Conservation (phyloP, 2,888 invertebrate genomes). For the Homarus gammarus region DNA sequence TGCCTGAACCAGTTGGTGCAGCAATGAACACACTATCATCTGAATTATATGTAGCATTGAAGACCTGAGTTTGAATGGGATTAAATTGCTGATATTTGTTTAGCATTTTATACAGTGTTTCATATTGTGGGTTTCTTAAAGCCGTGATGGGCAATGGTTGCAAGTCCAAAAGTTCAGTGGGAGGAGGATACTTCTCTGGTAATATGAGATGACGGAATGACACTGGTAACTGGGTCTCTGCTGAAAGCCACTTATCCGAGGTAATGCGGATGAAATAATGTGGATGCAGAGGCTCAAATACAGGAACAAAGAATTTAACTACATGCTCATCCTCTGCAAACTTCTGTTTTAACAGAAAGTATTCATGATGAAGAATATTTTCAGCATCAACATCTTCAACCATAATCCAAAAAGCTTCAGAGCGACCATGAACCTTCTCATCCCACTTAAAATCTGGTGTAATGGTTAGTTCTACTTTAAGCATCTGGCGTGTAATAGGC, state of each 20-base stretch:
- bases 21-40: slow-evolving; percentile 99
- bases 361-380: slow-evolving; percentile 94
- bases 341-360: slow-evolving; percentile 95
- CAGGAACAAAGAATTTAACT: slow-evolving; percentile 98
- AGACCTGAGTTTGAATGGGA: slow-evolving; percentile 99
- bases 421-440: slow-evolving; percentile 89
- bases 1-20: slow-evolving; percentile 91
- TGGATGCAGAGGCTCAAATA: slow-evolving; percentile 98
- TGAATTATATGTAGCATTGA: slow-evolving; percentile 98
- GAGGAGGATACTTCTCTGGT: slow-evolving; percentile 98
- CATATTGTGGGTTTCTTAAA: slow-evolving; percentile 90
- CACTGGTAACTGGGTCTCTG: slow-evolving; percentile 97
- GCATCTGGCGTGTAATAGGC: slow-evolving; percentile 87
- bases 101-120: slow-evolving; percentile 86
- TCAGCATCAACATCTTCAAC: slow-evolving; percentile 84
- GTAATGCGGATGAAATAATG: slow-evolving; percentile 97
- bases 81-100: slow-evolving; percentile 96
- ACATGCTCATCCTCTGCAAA: slow-evolving; percentile 96
- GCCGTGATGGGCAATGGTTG: slow-evolving; percentile 98
- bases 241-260: slow-evolving; percentile 95
- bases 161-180: slow-evolving; percentile 96
- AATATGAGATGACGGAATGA: slow-evolving; percentile 97
- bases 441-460: slow-evolving; percentile 99
- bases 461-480: slow-evolving; percentile 91
- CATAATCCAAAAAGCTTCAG: slow-evolving; percentile 84